Evolutionary conservation across 2,113 vertebrate genomes (phyloP), one percentile per base, ranked within the genome.

Genomic region (Psophia crepitans): DNA sequence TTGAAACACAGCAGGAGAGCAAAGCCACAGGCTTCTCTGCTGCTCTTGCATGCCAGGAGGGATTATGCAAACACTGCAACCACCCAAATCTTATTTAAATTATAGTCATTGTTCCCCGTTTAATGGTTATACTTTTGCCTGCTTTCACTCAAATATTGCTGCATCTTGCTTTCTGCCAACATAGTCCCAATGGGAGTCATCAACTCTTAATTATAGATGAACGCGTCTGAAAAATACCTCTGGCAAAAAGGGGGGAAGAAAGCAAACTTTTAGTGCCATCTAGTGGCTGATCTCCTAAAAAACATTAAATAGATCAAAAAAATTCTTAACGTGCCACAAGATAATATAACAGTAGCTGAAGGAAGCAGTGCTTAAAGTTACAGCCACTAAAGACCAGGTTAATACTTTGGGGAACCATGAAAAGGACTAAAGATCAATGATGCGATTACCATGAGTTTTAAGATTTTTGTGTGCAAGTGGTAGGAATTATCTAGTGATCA

Each of bases 211-310:
- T 94, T 95, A 91, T 13, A 95, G 82, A 98, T 82, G 89, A 96
- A 95, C 54, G 49, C 20, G 94, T 46, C 74, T 87, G 51, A 84
- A 92, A 87, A 95, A 86, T 65, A 64, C 28, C 60, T 51, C 69
- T 68, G 82, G 44, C 43, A 86, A 71, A 53, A 88, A 68, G 53
- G 26, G 57, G 46, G 49, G 51, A 30, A 74, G 73, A 94, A 94
- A 60, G 92, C 95, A 97, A 97, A 73, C 97, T 89, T 96, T 90
- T 96, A 98, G 97, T 97, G 98, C 98, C 98, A 98, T 97, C 98
- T 98, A 98, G 98, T 97, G 98, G 98, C 33, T 48, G 14, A 61
- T 49, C 11, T 75, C 43, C 87, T 44, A 18, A 86, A 93, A 87
- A 32, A 12, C 16, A 57, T 13, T 24, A 57, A 44, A 39, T 2